Conservation (phyloP, 2,888 invertebrate genomes). For the Oegoconia quadripuncta region DNA sequence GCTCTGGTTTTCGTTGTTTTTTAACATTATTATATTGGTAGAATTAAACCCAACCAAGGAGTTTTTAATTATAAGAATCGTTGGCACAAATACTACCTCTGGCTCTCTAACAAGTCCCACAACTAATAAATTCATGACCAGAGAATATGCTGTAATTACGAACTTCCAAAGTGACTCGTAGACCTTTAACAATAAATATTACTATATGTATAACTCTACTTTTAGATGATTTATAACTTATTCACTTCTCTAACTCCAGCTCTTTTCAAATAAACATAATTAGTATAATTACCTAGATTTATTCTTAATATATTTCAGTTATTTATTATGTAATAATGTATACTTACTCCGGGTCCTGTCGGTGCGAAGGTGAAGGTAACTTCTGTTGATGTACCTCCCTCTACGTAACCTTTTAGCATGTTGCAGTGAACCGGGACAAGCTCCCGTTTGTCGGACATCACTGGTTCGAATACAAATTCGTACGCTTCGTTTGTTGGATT, state of each 20-base stretch:
- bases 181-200: conserved; percentile 42
- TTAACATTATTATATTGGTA: conserved; percentile 58
- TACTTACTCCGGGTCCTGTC: conserved; percentile 73
- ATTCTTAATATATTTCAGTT: too few relatives aligned
- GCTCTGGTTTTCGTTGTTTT: conserved; percentile 75
- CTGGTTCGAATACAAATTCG: conserved; percentile 70
- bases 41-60: conserved; percentile 79
- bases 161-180: conserved; percentile 85
- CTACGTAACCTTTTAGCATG: conserved; percentile 77
- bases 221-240: too few relatives aligned
- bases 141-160: conserved; percentile 75
- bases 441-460: conserved; percentile 54
- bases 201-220: background rate
- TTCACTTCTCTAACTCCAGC: too few relatives aligned
- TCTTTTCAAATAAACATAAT: too few relatives aligned
- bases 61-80: conserved; percentile 79
- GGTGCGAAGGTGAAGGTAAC: conserved; percentile 83
- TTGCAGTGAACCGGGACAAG: conserved; percentile 80
- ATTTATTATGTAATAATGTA: too few relatives aligned
- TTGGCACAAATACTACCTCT: conserved; percentile 77
- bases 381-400: conserved; percentile 78
- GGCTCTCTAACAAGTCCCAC: conserved; percentile 83
- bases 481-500: conserved; percentile 83
- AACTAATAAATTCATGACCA: conserved; percentile 78
- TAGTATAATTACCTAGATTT: too few relatives aligned